A percentile compares a stretch with the other conserved stretches of the same genome.
phyloP scores from a whole-genome alignment of 1,140 invertebrate genomes.

The Latrodectus geometricus region DNA sequence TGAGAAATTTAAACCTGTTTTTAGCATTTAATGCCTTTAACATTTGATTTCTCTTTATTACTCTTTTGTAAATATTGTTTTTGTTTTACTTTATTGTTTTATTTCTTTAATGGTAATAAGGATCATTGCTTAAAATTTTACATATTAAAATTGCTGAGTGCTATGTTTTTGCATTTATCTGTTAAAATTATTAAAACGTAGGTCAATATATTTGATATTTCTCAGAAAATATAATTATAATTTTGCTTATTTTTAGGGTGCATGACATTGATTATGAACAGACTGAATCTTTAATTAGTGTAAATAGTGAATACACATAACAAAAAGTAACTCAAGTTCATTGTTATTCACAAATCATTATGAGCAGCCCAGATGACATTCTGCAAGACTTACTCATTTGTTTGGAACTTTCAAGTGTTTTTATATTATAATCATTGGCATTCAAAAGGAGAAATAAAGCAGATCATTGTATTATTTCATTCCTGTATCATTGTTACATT shows the following conservation, averaged over 20 bases:
- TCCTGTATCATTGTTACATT: background rate
- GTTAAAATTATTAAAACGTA: too few species aligned
- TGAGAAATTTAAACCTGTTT: too few species aligned
- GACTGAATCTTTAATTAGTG: constrained; percentile 77
- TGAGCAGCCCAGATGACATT: background rate
- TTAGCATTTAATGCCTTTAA: too few species aligned
- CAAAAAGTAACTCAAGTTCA: constrained; percentile 7
- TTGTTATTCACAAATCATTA: background rate
- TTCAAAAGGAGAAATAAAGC: background rate
- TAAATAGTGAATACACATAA: constrained; percentile 57
- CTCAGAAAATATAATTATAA: constrained; percentile 4
- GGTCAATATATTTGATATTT: too few species aligned
- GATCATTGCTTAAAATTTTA: too few species aligned
- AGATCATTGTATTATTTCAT: background rate
- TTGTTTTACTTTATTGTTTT: too few species aligned
- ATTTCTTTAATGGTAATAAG: too few species aligned
- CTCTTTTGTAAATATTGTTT: too few species aligned
- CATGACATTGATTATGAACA: constrained; percentile 78
- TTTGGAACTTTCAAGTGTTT: background rate
- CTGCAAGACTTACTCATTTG: background rate
- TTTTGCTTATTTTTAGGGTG: constrained; percentile 70
- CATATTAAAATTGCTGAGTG: too few species aligned
- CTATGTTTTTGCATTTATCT: too few species aligned
- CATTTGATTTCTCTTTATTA: too few species aligned
- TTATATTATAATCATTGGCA: background rate